A percentile compares a stretch with the other conserved stretches of the same genome.
Conservation (phyloP, 1,140 invertebrate genomes). For the Eumaeus atala region DNA sequence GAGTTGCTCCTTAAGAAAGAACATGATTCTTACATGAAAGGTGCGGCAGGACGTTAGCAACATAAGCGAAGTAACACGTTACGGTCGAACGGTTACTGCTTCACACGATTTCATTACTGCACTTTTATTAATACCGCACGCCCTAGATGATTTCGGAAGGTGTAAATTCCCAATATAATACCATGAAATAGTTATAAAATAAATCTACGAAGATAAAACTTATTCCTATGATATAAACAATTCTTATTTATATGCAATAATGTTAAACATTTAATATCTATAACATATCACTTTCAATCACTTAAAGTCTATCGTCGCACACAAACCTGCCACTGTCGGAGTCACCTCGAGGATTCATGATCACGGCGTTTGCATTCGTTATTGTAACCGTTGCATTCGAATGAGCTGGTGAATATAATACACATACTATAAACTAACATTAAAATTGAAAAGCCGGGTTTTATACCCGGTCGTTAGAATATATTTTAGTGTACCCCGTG, state of each 20-base stretch:
- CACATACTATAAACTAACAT: neutral
- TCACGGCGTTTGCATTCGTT: constrained; percentile 37
- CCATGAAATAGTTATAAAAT: neutral
- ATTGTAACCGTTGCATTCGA: constrained; percentile 44
- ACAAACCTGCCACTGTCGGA: constrained; percentile 27
- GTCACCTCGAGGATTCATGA: constrained; percentile 34
- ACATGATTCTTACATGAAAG: no score
- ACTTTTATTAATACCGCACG: no score
- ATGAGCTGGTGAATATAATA: constrained; percentile 30
- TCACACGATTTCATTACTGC: no score
- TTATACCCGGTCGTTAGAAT: no score
- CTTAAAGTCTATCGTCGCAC: constrained; percentile 46
- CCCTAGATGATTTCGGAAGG: neutral
- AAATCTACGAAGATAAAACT: neutral
- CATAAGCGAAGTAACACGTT: no score
- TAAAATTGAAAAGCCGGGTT: neutral
- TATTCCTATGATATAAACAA: neutral
- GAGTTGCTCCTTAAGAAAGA: no score
- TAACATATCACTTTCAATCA: neutral
- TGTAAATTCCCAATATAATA: neutral
- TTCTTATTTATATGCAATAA: neutral
- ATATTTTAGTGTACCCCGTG: no score
- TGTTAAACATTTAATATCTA: neutral
- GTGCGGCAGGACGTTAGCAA: no score
- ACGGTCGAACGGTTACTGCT: no score